A percentile compares a stretch with the other conserved stretches of the same genome.
Evolutionary conservation across 2,113 vertebrate species (phyloP).

Genomic region (Seriola aureovittata): DNA sequence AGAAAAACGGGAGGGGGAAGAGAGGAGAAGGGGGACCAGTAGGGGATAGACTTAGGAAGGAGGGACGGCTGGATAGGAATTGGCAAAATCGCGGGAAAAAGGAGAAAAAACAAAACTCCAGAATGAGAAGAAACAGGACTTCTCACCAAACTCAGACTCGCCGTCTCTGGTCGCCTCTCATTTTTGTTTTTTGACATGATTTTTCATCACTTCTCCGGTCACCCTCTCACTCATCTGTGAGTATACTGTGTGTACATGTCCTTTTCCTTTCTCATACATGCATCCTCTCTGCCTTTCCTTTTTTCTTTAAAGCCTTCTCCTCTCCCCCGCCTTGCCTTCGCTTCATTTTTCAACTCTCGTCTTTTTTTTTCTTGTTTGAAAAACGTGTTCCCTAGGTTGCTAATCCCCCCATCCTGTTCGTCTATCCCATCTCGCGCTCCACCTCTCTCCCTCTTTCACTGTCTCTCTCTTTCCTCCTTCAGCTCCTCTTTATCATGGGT

Average conservation of each 20-base stretch:
- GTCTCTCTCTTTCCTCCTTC: constrained; percentile 44
- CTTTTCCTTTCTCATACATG: constrained; percentile 37
- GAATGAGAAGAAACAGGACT: constrained; percentile 63
- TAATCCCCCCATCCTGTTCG: constrained; percentile 66
- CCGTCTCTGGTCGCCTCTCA: constrained; percentile 29
- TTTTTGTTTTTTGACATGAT: constrained; percentile 61
- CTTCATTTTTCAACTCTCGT: constrained; percentile 54
- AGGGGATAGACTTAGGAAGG: constrained; percentile 77
- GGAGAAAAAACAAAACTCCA: constrained; percentile 59
- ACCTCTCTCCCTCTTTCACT: constrained; percentile 59
- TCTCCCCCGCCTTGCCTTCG: constrained; percentile 22
- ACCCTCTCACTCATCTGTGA: constrained; percentile 73
- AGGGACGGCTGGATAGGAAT: constrained; percentile 76
- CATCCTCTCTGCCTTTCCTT: constrained; percentile 27
- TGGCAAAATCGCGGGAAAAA: constrained; percentile 75
- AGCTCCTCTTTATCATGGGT: constrained; percentile 60
- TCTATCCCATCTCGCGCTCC: constrained; percentile 65
- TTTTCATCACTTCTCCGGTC: constrained; percentile 66
- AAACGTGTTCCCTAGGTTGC: constrained; percentile 65
- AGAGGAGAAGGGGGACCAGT: constrained; percentile 64
- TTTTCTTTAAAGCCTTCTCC: constrained; percentile 22
- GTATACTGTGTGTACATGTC: constrained; percentile 68
- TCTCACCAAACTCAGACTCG: constrained; percentile 39
- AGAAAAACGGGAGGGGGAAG: constrained; percentile 70
- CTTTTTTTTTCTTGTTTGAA: constrained; percentile 44